These are phyloP conservation scores for Halcyon chelicuti DNA, from an alignment of 2,797 vertebrate genomes.

Conservation along the genomic window DNA sequence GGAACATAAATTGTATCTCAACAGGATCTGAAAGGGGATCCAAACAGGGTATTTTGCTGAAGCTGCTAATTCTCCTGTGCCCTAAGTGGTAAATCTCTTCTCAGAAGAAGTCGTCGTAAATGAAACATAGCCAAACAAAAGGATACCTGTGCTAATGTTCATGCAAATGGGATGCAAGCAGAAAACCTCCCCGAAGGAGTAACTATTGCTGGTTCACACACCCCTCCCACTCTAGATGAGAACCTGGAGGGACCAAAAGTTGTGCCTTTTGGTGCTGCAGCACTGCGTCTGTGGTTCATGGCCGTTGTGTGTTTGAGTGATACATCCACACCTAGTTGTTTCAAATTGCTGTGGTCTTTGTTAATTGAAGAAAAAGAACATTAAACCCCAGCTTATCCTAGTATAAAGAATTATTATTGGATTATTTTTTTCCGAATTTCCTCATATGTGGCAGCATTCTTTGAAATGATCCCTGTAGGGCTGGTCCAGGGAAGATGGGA, in stretches of 20 bases:
- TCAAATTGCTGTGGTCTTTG: neutral
- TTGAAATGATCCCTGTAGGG: neutral
- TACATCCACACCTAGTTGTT: neutral
- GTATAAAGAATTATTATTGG: neutral
- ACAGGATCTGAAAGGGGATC: constrained; percentile 11
- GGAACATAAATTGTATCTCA: neutral
- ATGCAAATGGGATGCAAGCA: neutral
- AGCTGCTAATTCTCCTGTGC: neutral
- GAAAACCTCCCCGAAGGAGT: neutral
- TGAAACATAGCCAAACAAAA: neutral
- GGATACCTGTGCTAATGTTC: neutral
- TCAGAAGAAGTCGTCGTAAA: accelerated
- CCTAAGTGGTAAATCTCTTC: neutral
- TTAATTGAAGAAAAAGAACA: neutral
- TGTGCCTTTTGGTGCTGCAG: accelerated
- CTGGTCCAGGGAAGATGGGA: neutral
- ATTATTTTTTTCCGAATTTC: neutral
- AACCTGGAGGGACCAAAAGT: neutral
- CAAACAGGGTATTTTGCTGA: neutral
- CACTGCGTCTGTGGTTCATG: accelerated
- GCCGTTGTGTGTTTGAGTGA: neutral
- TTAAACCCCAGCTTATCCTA: neutral
- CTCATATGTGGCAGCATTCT: neutral
- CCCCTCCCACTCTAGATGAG: neutral
- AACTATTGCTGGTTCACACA: neutral